Evolutionary conservation across 2,113 vertebrate species (phyloP).

Genomic region (Neomonachus schauinslandi): DNA sequence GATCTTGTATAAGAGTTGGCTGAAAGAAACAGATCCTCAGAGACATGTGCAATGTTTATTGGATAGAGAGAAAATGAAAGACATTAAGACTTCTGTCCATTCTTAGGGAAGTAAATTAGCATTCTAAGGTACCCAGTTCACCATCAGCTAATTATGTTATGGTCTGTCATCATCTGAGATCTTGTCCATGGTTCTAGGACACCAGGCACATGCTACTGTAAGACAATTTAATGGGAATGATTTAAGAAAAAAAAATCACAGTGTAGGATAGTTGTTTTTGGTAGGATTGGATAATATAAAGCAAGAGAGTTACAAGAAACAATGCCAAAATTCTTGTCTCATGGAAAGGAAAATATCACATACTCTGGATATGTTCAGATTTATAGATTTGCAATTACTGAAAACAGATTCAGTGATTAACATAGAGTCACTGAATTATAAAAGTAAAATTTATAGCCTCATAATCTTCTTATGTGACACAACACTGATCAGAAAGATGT

Average conservation of each 20-base stretch:
- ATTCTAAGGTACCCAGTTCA: neutral
- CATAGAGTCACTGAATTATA: neutral
- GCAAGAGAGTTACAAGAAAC: neutral
- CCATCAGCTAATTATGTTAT: neutral
- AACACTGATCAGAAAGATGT: neutral
- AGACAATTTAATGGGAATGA: neutral
- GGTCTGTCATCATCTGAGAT: neutral
- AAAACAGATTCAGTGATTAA: neutral
- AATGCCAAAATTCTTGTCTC: neutral
- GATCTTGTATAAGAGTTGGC: neutral
- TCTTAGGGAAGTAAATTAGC: neutral
- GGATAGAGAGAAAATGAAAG: slow-evolving; percentile 10
- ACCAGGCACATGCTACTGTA: neutral
- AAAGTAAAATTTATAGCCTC: neutral
- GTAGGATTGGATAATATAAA: neutral
- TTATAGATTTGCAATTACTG: neutral
- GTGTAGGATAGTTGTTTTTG: neutral
- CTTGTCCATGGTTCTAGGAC: neutral
- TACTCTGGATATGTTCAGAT: neutral
- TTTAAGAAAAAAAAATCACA: neutral
- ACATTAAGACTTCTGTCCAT: neutral
- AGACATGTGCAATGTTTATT: neutral
- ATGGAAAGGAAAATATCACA: neutral
- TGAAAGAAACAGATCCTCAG: neutral
- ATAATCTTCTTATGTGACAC: neutral